Conservation (phyloP, 2,888 invertebrate species). For the Mongoloraphidia duomilia region DNA sequence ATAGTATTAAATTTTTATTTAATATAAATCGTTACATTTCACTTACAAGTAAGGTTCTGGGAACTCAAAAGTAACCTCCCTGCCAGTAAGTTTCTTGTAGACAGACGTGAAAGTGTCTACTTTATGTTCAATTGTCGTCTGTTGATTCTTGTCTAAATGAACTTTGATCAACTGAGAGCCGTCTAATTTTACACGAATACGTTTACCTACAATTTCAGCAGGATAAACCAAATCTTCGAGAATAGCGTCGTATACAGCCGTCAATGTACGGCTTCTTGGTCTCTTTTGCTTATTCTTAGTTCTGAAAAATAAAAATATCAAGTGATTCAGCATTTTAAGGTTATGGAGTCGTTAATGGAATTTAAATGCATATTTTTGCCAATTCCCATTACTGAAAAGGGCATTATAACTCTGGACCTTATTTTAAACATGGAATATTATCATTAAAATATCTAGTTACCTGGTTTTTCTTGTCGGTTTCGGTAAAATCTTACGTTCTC, state of each 20-base stretch:
- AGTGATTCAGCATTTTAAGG: too few relatives aligned
- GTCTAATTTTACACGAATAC: constrained; percentile 90
- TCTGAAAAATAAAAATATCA: constrained; percentile 18
- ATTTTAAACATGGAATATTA: constrained; percentile 20
- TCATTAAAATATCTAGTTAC: too few relatives aligned
- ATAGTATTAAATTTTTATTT: background rate
- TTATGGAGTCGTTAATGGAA: background rate
- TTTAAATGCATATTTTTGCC: constrained; percentile 26
- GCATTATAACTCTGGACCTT: constrained; percentile 63
- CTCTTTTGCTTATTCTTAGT: constrained; percentile 63
- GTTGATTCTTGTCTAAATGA: constrained; percentile 95
- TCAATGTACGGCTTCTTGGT: constrained; percentile 75
- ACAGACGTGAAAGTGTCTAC: constrained; percentile 97
- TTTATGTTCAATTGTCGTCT: constrained; percentile 99
- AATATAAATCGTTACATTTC: background rate
- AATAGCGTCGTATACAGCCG: constrained; percentile 94
- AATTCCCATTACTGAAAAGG: too few relatives aligned
- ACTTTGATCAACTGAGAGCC: constrained; percentile 95
- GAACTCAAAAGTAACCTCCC: constrained; percentile 98
- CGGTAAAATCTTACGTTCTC: constrained; percentile 92
- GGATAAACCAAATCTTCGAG: constrained; percentile 96
- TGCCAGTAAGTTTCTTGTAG: constrained; percentile 97
- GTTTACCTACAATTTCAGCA: constrained; percentile 97
- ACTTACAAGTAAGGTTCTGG: constrained; percentile 90
- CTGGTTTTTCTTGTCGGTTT: constrained; percentile 93